Evolutionary conservation across 2,113 vertebrate genomes (phyloP).

Genomic region (Phalacrocorax aristotelis): DNA sequence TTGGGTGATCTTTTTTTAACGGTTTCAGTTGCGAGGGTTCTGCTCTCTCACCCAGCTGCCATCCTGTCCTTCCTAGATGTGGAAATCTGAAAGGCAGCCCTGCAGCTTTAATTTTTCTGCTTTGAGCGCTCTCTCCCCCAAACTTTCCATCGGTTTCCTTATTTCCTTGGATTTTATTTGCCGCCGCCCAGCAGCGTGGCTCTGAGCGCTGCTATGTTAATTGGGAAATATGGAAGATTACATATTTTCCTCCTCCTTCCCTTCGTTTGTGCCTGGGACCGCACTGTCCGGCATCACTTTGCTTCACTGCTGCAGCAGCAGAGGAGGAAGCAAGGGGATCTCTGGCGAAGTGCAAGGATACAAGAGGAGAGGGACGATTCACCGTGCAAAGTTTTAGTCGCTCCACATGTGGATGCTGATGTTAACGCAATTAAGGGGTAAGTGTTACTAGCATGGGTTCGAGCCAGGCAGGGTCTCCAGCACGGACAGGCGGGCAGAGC

Average conservation of each 20-base stretch:
- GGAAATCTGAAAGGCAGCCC: too few relatives aligned
- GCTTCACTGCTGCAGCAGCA: background rate
- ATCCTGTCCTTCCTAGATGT: rapidly evolving
- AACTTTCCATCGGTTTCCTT: background rate
- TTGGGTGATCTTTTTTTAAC: too few relatives aligned
- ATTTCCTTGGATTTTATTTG: background rate
- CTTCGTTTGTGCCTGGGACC: too few relatives aligned
- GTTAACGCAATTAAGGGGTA: too few relatives aligned
- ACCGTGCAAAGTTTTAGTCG: rapidly evolving
- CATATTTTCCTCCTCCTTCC: too few relatives aligned
- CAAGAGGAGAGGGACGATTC: background rate
- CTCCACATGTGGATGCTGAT: background rate
- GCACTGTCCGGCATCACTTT: rapidly evolving
- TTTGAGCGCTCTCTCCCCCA: background rate
- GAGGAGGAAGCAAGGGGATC: background rate
- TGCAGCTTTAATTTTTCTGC: background rate
- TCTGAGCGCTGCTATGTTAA: rapidly evolving
- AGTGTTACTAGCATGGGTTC: rapidly evolving
- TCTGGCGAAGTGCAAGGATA: rapidly evolving
- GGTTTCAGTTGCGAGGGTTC: background rate
- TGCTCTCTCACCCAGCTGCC: background rate
- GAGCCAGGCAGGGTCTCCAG: background rate
- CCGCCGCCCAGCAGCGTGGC: too few relatives aligned
- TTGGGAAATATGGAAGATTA: rapidly evolving
- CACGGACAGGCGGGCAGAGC: background rate